Conservation (phyloP, 2,113 vertebrate genomes). For the Thomomys bottae region DNA sequence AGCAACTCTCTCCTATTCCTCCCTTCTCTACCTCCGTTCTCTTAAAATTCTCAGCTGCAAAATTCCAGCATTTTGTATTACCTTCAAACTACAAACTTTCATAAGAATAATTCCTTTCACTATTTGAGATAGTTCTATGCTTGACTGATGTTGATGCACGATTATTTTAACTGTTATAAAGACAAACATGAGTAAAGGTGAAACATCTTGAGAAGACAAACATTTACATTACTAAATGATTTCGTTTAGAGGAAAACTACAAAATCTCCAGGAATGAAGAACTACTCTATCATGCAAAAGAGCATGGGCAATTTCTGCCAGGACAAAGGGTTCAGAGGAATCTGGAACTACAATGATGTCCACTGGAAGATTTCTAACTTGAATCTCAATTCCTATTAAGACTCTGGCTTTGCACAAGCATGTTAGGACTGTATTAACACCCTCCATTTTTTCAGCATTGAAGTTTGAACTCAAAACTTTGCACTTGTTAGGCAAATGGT, state of each 20-base stretch:
- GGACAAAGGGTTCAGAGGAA: not conserved
- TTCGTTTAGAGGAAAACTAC: not conserved
- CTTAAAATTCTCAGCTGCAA: not conserved
- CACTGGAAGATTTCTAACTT: not conserved
- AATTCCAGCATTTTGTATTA: not conserved
- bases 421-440: not conserved
- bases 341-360: not conserved
- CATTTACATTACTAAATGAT: not conserved
- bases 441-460: not conserved
- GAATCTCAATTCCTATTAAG: not conserved
- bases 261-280: not conserved
- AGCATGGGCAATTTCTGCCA: not conserved
- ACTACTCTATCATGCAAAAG: not conserved
- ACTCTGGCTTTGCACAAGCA: not conserved
- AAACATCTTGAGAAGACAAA: not conserved
- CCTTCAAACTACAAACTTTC: not conserved
- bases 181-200: not conserved
- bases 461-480: conserved; percentile 1
- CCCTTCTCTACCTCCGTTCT: not conserved
- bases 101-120: not conserved
- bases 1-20: not conserved
- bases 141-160: not conserved
- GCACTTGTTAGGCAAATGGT: too few species aligned
- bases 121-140: not conserved
- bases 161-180: not conserved